A percentile compares a stretch with the other conserved stretches of the same genome.
phyloP scores from a whole-genome alignment of 2,888 invertebrate genomes.

The Brenthis ino region DNA sequence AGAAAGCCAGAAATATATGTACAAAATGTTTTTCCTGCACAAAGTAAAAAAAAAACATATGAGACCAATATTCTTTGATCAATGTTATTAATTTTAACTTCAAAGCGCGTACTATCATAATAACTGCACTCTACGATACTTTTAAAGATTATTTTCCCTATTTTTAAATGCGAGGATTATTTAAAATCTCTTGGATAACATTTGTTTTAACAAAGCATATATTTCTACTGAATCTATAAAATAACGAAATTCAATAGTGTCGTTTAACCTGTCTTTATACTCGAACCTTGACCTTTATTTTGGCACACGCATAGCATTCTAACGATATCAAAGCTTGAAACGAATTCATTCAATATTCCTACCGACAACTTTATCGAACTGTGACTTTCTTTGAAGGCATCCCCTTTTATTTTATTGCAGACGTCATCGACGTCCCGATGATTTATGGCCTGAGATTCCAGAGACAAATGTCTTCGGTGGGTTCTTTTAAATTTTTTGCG shows the following conservation, averaged over 20 bases:
- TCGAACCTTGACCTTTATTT: conserved; percentile 36
- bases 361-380: conserved; percentile 41
- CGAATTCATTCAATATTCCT: conserved; percentile 40
- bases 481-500: conserved; percentile 55
- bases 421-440: conserved; percentile 66
- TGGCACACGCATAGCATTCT: conserved; percentile 30
- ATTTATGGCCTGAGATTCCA: conserved; percentile 73
- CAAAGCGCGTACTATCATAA: conserved; percentile 51
- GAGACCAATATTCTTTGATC: conserved; percentile 4
- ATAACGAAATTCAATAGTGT: conserved; percentile 5
- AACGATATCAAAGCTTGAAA: conserved; percentile 31
- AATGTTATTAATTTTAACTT: conserved; percentile 54
- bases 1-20: background rate
- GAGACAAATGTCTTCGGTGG: conserved; percentile 55
- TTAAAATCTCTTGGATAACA: background rate
- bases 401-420: conserved; percentile 51
- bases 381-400: conserved; percentile 42
- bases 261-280: conserved; percentile 18
- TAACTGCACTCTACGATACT: conserved; percentile 47
- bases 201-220: background rate
- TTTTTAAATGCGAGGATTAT: background rate
- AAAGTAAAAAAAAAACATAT: background rate
- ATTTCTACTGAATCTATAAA: background rate
- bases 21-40: conserved; percentile 1
- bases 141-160: background rate